Evolutionary conservation across 2,797 vertebrate species (phyloP), one percentile per base, ranked within the genome.

Genomic region (Amblyraja radiata): DNA sequence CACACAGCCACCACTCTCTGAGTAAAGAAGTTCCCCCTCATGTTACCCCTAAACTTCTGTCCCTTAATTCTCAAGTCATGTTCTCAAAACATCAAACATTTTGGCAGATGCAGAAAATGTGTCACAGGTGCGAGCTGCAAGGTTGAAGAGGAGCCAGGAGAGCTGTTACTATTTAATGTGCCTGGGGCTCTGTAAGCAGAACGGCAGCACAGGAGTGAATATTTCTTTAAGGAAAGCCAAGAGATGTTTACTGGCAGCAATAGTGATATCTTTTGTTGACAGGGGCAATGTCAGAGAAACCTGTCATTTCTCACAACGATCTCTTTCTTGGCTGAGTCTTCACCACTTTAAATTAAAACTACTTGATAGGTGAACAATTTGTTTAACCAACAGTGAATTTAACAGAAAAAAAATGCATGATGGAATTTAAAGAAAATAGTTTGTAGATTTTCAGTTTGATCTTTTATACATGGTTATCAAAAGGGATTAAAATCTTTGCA

Each of bases 191-290:
- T 92, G 36, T 54, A 74, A 92, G 71, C 25, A 92, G 36, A 68
- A 76, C 68, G 58, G 25, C 25, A 46, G 46, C 13, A 54, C 21
- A 71, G 46, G 68, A 90, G 32, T 90, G 36, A 90, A 11, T 32
- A 58, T 23, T 32, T 28, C 36, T 76, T 91, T 91, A 74, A 54
- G 36, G 54, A 92, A 76, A 54, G 23, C 23, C 90, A 54, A 92
- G 90, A 76, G 39, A 76, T 92, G 54, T 73, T 92, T 92, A 46
- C 90, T 92, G 90, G 90, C 71, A 76, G 65, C 63, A 71, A 90
- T 23, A 16, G 25, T 39, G 74, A 71, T 92, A 46, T 39, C 13
- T 74, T 92, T 11, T 92, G 90, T 92, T 92, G 23, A 92, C 68
- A 76, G 25, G 39, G 71, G 68, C 71, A 74, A 18, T 73, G 46